phyloP scores from a whole-genome alignment of 1,140 invertebrate genomes.

The Rhyzopertha dominica region DNA sequence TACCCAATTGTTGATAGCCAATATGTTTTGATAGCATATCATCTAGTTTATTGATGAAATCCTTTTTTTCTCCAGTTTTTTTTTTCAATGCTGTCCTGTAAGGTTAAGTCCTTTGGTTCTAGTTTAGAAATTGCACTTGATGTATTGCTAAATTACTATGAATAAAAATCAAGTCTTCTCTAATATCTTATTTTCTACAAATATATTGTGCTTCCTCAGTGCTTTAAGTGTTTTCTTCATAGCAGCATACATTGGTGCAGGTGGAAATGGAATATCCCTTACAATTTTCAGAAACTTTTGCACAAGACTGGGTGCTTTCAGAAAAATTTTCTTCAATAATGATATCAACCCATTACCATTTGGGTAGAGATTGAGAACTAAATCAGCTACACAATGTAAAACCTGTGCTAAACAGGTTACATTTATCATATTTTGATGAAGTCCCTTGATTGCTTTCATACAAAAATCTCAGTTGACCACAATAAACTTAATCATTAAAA shows the following conservation, averaged over 20 bases:
- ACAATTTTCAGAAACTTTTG: constrained; percentile 4
- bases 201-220: constrained; percentile 7
- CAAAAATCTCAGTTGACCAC: too few species aligned
- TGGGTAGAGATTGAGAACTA: constrained; percentile 47
- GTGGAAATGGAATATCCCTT: constrained; percentile 3
- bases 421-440: too few species aligned
- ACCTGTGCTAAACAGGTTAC: constrained; percentile 39
- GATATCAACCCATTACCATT: constrained; percentile 3
- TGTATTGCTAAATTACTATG: constrained; percentile 1
- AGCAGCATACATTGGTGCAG: constrained; percentile 6
- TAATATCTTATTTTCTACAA: constrained; percentile 5
- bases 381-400: constrained; percentile 42
- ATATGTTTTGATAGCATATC: constrained; percentile 5
- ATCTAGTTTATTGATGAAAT: constrained; percentile 10
- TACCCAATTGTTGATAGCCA: too few species aligned
- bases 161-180: constrained; percentile 11
- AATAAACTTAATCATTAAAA: too few species aligned
- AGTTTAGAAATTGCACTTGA: constrained; percentile 8
- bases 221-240: constrained; percentile 1
- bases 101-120: constrained; percentile 7
- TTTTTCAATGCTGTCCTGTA: constrained; percentile 9
- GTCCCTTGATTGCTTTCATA: too few species aligned
- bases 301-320: constrained; percentile 9
- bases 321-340: constrained; percentile 11
- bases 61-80: constrained; percentile 11